phyloP scores from a whole-genome alignment of 2,888 invertebrate species.

The Drosophila peninsularis region DNA sequence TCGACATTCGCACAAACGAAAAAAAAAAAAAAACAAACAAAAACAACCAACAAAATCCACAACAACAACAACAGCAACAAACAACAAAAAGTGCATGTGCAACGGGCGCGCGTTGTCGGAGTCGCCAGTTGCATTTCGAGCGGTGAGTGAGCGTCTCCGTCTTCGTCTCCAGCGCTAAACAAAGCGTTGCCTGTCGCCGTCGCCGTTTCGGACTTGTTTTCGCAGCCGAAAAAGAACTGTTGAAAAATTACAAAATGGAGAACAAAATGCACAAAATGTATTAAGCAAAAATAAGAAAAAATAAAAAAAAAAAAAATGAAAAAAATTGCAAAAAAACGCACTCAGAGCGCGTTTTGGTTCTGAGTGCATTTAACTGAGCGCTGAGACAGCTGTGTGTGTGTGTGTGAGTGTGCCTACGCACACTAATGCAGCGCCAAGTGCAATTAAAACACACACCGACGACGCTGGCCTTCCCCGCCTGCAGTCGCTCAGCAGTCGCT shows the following conservation, averaged over 20 bases:
- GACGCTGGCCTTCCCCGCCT: slow-evolving; percentile 53
- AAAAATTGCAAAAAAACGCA: slow-evolving; percentile 30
- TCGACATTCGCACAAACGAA: slow-evolving; percentile 70
- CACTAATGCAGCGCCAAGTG: slow-evolving; percentile 48
- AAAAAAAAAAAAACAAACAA: slow-evolving; percentile 36
- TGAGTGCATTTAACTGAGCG: slow-evolving; percentile 58
- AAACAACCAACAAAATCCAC: slow-evolving; percentile 12
- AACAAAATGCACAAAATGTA: slow-evolving; percentile 63
- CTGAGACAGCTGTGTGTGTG: slow-evolving; percentile 27
- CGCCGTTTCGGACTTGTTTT: slow-evolving; percentile 65
- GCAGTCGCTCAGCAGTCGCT: slow-evolving; percentile 40
- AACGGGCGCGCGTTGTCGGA: slow-evolving; percentile 75
- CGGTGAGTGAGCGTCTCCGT: slow-evolving; percentile 79
- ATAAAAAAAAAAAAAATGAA: slow-evolving; percentile 22
- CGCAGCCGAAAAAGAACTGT: slow-evolving; percentile 62
- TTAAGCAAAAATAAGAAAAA: slow-evolving; percentile 28
- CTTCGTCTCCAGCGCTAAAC: slow-evolving; percentile 65
- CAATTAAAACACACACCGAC: slow-evolving; percentile 77
- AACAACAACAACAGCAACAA: slow-evolving; percentile 21
- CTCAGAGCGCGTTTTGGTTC: slow-evolving; percentile 52
- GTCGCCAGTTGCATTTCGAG: slow-evolving; percentile 78
- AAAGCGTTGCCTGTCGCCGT: slow-evolving; percentile 50
- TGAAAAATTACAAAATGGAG: slow-evolving; percentile 71
- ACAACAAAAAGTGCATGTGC: slow-evolving; percentile 81
- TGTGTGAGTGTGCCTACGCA: slow-evolving; percentile 28